These are phyloP conservation scores for Lutraria rhynchaena DNA, from an alignment of 1,140 invertebrate genomes.

Conservation along the genomic window DNA sequence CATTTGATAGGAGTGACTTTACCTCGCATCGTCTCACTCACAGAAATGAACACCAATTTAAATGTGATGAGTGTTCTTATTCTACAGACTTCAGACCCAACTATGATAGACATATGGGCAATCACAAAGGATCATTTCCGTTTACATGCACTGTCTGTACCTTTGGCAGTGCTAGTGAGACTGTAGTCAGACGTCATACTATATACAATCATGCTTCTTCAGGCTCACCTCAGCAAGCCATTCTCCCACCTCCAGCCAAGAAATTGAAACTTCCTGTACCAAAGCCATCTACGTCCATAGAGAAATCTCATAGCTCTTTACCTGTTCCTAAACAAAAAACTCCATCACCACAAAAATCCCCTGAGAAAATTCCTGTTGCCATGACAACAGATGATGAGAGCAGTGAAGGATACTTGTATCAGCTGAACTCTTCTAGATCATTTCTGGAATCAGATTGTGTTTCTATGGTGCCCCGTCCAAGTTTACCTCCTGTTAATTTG, in stretches of 20 bases:
- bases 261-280: slow-evolving; percentile 38
- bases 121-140: slow-evolving; percentile 84
- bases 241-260: slow-evolving; percentile 4
- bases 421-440: slow-evolving; percentile 2
- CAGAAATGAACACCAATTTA: slow-evolving; percentile 92
- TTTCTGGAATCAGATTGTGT: slow-evolving; percentile 40
- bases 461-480: slow-evolving; percentile 51
- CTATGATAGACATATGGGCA: slow-evolving; percentile 95
- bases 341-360: not conserved
- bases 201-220: slow-evolving; percentile 83
- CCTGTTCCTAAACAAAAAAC: not conserved
- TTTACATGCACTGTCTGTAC: slow-evolving; percentile 94
- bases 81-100: slow-evolving; percentile 96
- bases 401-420: not conserved
- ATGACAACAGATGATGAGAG: not conserved
- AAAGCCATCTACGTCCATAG: not conserved
- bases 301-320: not conserved
- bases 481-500: slow-evolving; percentile 4
- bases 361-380: not conserved
- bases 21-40: slow-evolving; percentile 89
- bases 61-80: slow-evolving; percentile 96
- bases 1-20: slow-evolving; percentile 88
- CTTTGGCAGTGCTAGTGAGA: slow-evolving; percentile 95
- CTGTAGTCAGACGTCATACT: slow-evolving; percentile 95
- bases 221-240: slow-evolving; percentile 14